These are phyloP conservation scores for Junonia oenone DNA, from an alignment of 2,888 invertebrate species.

Conservation along the genomic window DNA sequence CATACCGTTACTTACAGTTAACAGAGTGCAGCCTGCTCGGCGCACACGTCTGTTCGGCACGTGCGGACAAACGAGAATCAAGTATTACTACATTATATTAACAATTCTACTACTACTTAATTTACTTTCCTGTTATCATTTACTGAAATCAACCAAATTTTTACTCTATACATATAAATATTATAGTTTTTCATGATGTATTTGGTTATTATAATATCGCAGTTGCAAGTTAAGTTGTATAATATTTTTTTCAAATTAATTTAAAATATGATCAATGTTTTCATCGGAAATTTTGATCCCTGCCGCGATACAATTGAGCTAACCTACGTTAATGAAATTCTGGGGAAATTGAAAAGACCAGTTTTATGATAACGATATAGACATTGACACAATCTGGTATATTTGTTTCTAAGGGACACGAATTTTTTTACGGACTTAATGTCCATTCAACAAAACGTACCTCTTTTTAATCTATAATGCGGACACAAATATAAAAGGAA, in stretches of 20 bases:
- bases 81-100: conserved; percentile 34
- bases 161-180: not conserved
- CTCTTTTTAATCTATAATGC: too few relatives aligned
- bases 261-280: not conserved
- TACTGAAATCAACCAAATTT: conserved; percentile 41
- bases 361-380: too few relatives aligned
- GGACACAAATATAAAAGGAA: too few relatives aligned
- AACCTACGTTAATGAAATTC: not conserved
- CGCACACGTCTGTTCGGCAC: conserved; percentile 57
- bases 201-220: not conserved
- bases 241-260: not conserved
- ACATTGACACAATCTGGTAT: not conserved
- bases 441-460: too few relatives aligned
- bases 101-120: conserved; percentile 23
- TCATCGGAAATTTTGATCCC: conserved; percentile 10
- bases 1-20: conserved; percentile 65
- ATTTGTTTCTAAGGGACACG: not conserved
- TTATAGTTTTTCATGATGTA: not conserved
- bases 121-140: conserved; percentile 52
- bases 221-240: not conserved
- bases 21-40: conserved; percentile 52
- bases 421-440: too few relatives aligned
- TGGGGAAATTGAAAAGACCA: too few relatives aligned
- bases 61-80: conserved; percentile 49
- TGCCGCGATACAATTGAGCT: not conserved